Conservation (phyloP, 2,113 vertebrate species). For the Pholis gunnellus region DNA sequence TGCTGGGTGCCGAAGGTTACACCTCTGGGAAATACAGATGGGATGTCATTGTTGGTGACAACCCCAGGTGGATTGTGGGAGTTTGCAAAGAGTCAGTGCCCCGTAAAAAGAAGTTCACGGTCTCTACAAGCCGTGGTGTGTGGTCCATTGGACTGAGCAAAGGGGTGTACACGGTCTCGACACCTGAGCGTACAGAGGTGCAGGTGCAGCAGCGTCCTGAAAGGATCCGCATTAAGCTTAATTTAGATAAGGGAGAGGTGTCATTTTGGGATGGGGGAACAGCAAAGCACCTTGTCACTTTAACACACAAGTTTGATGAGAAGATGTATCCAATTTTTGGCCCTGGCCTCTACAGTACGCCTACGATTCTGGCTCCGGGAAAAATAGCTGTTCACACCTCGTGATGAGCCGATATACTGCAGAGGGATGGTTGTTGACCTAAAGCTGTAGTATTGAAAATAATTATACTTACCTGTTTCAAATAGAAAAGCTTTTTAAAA, state of each 20-base stretch:
- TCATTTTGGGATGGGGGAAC: slow-evolving; percentile 78
- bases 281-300: slow-evolving; percentile 73
- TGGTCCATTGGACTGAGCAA: slow-evolving; percentile 83
- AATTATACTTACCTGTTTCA: not conserved
- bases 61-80: slow-evolving; percentile 83
- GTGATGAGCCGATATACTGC: slow-evolving; percentile 22
- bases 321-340: slow-evolving; percentile 84
- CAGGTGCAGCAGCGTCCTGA: slow-evolving; percentile 63
- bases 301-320: slow-evolving; percentile 77
- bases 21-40: slow-evolving; percentile 81
- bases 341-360: slow-evolving; percentile 77
- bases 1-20: slow-evolving; percentile 81
- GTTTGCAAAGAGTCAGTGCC: slow-evolving; percentile 78
- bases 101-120: slow-evolving; percentile 82
- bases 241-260: slow-evolving; percentile 78
- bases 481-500: not conserved
- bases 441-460: not conserved
- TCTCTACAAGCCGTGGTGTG: slow-evolving; percentile 78
- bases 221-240: slow-evolving; percentile 76
- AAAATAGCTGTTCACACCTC: slow-evolving; percentile 78
- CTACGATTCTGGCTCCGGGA: slow-evolving; percentile 70
- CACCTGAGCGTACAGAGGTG: slow-evolving; percentile 65
- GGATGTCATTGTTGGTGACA: slow-evolving; percentile 81
- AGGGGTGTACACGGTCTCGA: slow-evolving; percentile 72
- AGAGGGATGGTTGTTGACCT: not conserved